Evolutionary conservation across 2,113 vertebrate genomes (phyloP).

Genomic region (Promerops cafer): DNA sequence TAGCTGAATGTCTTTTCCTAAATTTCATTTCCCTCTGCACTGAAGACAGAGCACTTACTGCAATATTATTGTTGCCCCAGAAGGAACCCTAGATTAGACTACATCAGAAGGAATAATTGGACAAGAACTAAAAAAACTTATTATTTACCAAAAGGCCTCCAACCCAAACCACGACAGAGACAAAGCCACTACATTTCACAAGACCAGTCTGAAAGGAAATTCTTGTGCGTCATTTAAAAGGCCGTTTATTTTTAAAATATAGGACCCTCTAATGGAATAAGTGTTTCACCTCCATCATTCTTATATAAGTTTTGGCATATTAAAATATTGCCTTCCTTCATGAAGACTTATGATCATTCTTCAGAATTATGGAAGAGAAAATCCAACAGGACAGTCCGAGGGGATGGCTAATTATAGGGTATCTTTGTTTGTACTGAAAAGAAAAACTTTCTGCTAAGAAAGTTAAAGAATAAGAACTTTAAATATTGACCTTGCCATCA

Average conservation of each 20-base stretch:
- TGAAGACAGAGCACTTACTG: background rate
- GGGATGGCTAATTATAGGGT: background rate
- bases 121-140: background rate
- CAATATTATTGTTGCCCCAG: background rate
- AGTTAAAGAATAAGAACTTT: background rate
- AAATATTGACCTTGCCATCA: constrained; percentile 8
- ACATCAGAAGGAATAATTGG: background rate
- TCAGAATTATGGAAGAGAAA: background rate
- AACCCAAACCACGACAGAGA: constrained; percentile 7
- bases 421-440: background rate
- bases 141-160: constrained; percentile 4
- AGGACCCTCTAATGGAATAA: constrained; percentile 5
- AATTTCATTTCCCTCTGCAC: background rate
- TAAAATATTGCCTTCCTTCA: background rate
- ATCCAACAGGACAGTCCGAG: background rate
- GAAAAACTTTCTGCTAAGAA: background rate
- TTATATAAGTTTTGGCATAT: background rate
- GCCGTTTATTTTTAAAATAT: constrained; percentile 26
- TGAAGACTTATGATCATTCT: background rate
- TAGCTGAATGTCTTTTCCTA: background rate
- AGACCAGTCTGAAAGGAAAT: constrained; percentile 23
- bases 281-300: background rate
- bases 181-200: constrained; percentile 39
- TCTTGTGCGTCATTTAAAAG: constrained; percentile 1
- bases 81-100: background rate